Evolutionary conservation across 2,113 vertebrate species (phyloP).

Genomic region (Gavialis gangeticus): DNA sequence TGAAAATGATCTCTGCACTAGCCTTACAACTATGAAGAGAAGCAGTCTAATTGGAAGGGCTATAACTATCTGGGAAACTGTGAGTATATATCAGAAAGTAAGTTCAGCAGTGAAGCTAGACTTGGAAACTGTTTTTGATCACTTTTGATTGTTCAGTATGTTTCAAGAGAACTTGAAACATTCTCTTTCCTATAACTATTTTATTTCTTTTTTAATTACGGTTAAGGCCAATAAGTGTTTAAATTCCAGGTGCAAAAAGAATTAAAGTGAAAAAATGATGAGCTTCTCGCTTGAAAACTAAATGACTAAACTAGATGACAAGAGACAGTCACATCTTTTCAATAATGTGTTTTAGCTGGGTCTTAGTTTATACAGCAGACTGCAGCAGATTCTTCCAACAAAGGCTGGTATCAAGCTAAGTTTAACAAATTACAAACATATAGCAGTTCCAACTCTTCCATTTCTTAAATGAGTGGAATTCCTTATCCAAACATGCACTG

Average conservation of each 20-base stretch:
- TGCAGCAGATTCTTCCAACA: neutral
- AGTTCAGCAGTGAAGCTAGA: accelerated
- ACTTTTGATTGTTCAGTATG: neutral
- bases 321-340: neutral
- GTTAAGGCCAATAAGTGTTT: accelerated
- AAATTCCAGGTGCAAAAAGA: neutral
- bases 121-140: neutral
- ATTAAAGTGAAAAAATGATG: neutral
- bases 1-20: too few relatives aligned
- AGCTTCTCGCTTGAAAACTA: neutral
- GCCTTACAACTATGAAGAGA: neutral
- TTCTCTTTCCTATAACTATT: neutral
- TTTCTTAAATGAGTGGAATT: too few relatives aligned
- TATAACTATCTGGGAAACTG: accelerated
- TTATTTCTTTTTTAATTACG: neutral
- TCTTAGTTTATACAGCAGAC: neutral
- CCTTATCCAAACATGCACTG: neutral
- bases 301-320: neutral
- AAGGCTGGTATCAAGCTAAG: accelerated
- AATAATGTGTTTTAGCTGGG: accelerated
- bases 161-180: neutral
- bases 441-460: neutral
- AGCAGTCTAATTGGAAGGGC: neutral
- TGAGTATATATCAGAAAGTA: accelerated
- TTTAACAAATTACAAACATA: accelerated